Percentiles rank a stretch among this genome's conserved stretches.
These are phyloP conservation scores for Alviniconcha marisindica DNA, from an alignment of 1,140 invertebrate genomes.

Conservation along the genomic window DNA sequence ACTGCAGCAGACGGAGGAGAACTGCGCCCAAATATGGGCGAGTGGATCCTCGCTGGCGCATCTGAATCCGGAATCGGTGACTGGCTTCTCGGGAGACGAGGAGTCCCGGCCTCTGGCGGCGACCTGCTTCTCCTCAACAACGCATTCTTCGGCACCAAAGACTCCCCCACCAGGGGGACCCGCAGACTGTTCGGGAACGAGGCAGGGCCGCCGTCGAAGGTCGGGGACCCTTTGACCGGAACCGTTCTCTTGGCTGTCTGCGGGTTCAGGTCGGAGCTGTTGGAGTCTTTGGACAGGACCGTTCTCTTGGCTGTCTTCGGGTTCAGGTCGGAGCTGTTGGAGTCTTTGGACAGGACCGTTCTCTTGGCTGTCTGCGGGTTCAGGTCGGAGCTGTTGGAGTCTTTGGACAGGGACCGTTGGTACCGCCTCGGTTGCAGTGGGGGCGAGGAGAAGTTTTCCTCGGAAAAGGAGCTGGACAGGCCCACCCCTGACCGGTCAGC, in stretches of 20 bases:
- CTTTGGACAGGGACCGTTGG: neutral
- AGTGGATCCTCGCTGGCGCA: neutral
- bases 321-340: neutral
- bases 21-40: neutral
- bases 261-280: neutral
- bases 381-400: neutral
- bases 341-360: neutral
- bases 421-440: neutral
- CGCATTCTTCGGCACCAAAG: neutral
- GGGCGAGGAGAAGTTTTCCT: neutral
- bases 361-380: neutral
- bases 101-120: neutral
- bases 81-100: neutral
- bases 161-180: neutral
- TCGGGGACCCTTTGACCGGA: neutral
- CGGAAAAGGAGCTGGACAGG: neutral
- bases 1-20: neutral
- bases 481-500: neutral
- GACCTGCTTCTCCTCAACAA: neutral
- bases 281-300: neutral
- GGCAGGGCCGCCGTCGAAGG: neutral
- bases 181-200: neutral
- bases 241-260: neutral
- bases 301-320: neutral
- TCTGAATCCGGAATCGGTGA: conserved; percentile 12